These are phyloP conservation scores for Armadillidium nasatum DNA, from an alignment of 1,140 invertebrate species.

Conservation along the genomic window DNA sequence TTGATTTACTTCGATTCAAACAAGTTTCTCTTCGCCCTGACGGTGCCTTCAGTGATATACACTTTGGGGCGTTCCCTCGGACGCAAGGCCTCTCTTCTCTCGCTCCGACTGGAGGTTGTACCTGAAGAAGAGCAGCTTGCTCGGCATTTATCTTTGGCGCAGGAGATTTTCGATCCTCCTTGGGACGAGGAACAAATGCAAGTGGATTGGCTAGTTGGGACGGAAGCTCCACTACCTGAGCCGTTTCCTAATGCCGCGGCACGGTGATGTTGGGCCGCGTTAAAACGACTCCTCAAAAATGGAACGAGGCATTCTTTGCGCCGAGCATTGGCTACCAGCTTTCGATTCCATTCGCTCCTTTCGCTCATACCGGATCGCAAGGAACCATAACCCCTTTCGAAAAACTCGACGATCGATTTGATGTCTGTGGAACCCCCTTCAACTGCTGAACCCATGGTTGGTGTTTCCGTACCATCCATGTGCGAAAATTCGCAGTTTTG, in stretches of 20 bases:
- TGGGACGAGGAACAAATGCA: conserved; percentile 25
- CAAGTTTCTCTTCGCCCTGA: conserved; percentile 43
- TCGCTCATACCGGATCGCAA: conserved; percentile 22
- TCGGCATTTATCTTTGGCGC: conserved; percentile 32
- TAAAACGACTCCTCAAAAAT: conserved; percentile 32
- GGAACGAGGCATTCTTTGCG: conserved; percentile 32
- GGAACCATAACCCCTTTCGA: conserved; percentile 59
- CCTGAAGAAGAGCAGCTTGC: conserved; percentile 20
- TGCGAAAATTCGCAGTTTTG: conserved; percentile 30
- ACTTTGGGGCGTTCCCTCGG: conserved; percentile 41
- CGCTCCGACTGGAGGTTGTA: conserved; percentile 13
- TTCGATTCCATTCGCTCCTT: conserved; percentile 7
- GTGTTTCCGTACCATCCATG: conserved; percentile 51
- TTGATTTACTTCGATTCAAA: conserved; percentile 41
- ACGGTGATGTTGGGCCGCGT: conserved; percentile 24
- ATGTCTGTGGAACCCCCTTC: conserved; percentile 56
- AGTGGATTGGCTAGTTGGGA: conserved; percentile 22
- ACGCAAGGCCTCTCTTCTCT: conserved; percentile 35
- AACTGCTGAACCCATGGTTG: conserved; percentile 23
- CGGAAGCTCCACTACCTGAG: conserved; percentile 12
- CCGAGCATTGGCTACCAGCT: conserved; percentile 22
- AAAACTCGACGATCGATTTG: conserved; percentile 80
- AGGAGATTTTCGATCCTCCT: conserved; percentile 29
- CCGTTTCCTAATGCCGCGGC: background rate
- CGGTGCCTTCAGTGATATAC: conserved; percentile 44